A percentile compares a stretch with the other conserved stretches of the same genome.
Evolutionary conservation across 2,888 invertebrate species (phyloP).

Genomic region (Deilephila porcellus): DNA sequence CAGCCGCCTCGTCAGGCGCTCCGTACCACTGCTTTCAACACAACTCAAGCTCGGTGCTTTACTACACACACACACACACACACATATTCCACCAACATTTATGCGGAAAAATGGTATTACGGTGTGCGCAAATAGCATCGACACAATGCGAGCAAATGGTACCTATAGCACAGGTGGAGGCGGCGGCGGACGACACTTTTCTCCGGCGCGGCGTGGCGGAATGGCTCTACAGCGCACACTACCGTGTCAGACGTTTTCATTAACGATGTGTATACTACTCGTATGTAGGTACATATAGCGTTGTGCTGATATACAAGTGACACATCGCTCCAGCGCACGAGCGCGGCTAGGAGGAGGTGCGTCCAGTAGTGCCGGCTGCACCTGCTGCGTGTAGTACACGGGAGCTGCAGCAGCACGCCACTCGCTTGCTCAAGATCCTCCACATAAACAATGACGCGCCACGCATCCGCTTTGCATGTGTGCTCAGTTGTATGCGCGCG

Average conservation of each 20-base stretch:
- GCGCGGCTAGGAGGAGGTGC: too few relatives aligned
- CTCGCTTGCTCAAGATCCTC: too few relatives aligned
- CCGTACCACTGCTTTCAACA: background rate
- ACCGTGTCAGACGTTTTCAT: background rate
- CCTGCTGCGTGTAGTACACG: too few relatives aligned
- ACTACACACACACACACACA: too few relatives aligned
- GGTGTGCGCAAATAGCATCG: background rate
- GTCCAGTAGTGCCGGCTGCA: too few relatives aligned
- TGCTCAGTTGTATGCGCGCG: background rate
- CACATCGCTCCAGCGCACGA: too few relatives aligned
- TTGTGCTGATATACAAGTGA: too few relatives aligned
- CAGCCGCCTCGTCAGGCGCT: background rate
- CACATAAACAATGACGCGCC: background rate
- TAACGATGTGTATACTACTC: background rate
- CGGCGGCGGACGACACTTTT: background rate
- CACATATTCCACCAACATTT: too few relatives aligned
- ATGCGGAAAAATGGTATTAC: too few relatives aligned
- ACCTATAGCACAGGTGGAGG: background rate
- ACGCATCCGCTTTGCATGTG: background rate
- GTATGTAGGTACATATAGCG: too few relatives aligned
- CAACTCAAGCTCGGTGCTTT: too few relatives aligned
- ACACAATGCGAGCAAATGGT: background rate
- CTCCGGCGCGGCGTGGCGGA: background rate
- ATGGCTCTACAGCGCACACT: background rate
- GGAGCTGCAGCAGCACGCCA: too few relatives aligned